Evolutionary conservation across 2,888 invertebrate species (phyloP).

Genomic region (Andricus curvator): DNA sequence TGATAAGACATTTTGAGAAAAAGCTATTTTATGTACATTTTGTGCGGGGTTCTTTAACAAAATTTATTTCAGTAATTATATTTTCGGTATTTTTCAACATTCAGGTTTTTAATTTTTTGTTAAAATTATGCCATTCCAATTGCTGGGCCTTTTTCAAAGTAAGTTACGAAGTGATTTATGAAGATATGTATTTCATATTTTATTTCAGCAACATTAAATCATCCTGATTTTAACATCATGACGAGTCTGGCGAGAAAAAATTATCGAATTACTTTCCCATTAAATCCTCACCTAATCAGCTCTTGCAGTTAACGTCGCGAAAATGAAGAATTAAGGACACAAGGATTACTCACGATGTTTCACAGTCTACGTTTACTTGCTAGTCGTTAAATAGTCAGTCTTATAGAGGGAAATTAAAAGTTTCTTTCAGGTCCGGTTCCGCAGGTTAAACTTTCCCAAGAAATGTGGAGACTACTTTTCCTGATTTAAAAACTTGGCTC

Average conservation of each 20-base stretch:
- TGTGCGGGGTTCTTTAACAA: too few relatives aligned
- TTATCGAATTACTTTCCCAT: conserved; percentile 4
- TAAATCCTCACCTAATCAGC: neutral
- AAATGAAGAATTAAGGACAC: conserved; percentile 17
- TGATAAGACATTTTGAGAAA: too few relatives aligned
- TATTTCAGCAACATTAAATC: neutral
- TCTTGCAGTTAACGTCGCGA: neutral
- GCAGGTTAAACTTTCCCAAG: conserved; percentile 23
- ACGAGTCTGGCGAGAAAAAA: neutral
- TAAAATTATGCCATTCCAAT: too few relatives aligned
- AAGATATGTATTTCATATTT: neutral
- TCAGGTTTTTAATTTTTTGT: too few relatives aligned
- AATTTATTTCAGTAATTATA: too few relatives aligned
- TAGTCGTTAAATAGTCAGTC: conserved; percentile 28
- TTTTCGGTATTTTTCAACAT: too few relatives aligned
- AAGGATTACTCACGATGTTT: neutral
- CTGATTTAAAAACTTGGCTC: conserved; percentile 30
- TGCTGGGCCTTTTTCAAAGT: too few relatives aligned
- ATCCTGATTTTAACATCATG: neutral
- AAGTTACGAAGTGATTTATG: too few relatives aligned
- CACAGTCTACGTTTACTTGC: conserved; percentile 10
- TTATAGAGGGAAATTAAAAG: conserved; percentile 28
- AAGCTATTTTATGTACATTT: too few relatives aligned
- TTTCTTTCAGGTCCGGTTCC: conserved; percentile 20
- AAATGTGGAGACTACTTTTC: conserved; percentile 15